Evolutionary conservation across 2,888 invertebrate species (phyloP), one percentile per base, ranked within the genome.

Genomic region (Gymnocheta viridis): DNA sequence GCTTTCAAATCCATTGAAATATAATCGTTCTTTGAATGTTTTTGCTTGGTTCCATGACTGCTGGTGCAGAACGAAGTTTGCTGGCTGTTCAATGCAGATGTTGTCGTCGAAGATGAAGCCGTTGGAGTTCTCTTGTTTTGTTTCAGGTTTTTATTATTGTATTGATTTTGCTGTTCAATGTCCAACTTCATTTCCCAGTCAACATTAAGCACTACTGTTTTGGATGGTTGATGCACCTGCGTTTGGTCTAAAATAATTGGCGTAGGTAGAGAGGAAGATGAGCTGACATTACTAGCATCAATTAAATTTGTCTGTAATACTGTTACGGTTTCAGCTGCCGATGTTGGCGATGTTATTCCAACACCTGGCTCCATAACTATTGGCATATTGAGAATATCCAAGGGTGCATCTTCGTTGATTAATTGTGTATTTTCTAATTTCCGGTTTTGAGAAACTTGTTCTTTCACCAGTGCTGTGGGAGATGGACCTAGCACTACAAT

Each of bases 101-200:
- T 29, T 32, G 54, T 54, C 27, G 66, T 4, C 35, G 82, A 47
- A 17, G 79, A 69, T 19, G 83, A 72, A 54, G 62, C 44, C 17
- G 47, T 62, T 32, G 41, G 14, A 62, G 35, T 58, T 14, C 73
- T 72, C 27, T 72, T 83, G 19, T 58, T 56, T 69, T 84, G 84
- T 51, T 84, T 81, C 19, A 76, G 78, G 47, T 64, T 76, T 41
- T 72, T 73, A 32, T 67, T 79, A 29, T 78, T 78, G 56, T 74
- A 74, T 44, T 79, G 79, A 73, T 74, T 73, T 47, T 64, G 77
- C 70, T 73, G 82, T 17, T 79, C 79, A 29, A 79, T 79, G 12
- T 94, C 94, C 54, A 94, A 89, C 87, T 94, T 94, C 92, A 94
- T 93, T 89, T 94, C 94, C 94, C 94, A 94, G 86, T 94, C 94